Conservation (phyloP, 1,140 invertebrate species). For the Rhopalosiphum padi region DNA sequence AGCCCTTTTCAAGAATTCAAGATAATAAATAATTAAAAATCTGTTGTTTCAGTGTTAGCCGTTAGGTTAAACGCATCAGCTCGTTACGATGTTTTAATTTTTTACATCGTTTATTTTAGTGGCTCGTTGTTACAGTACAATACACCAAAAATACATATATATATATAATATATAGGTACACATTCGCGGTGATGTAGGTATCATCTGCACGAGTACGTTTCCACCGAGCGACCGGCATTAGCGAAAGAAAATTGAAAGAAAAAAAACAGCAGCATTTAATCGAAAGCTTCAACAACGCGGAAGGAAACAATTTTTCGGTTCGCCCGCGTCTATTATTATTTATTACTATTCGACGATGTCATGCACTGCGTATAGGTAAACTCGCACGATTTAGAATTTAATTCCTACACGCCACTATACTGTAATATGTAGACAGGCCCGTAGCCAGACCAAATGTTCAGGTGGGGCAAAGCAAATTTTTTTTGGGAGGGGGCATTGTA, state of each 20-base stretch:
- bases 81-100: not conserved
- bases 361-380: not conserved
- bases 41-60: too few species aligned
- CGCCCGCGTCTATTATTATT: not conserved
- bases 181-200: not conserved
- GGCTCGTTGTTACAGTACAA: not conserved
- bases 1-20: not conserved
- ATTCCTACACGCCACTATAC: not conserved
- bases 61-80: not conserved
- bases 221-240: too few species aligned
- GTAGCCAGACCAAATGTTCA: too few species aligned
- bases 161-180: not conserved
- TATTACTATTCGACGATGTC: not conserved
- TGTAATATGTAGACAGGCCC: too few species aligned
- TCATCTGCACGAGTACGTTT: not conserved
- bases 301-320: slow-evolving; percentile 5
- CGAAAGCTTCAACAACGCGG: not conserved
- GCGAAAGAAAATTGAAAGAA: not conserved
- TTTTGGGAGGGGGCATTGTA: too few species aligned
- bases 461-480: too few species aligned
- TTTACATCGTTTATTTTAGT: not conserved
- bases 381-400: not conserved
- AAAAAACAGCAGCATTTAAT: not conserved
- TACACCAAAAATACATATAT: not conserved
- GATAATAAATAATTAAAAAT: not conserved